Evolutionary conservation across 2,113 vertebrate genomes (phyloP).

Genomic region (Eretmochelys imbricata): DNA sequence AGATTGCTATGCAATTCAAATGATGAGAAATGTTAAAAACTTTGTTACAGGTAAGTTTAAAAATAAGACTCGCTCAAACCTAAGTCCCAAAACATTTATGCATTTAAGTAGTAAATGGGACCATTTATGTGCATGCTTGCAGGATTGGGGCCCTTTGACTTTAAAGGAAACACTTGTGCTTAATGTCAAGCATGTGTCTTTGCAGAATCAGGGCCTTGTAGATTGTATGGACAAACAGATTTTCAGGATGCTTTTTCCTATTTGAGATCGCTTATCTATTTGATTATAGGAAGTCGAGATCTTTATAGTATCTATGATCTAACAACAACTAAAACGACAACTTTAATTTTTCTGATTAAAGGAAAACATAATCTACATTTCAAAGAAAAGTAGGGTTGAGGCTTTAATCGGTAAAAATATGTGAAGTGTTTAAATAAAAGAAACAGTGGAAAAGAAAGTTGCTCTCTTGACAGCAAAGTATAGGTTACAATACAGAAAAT

Average conservation of each 20-base stretch:
- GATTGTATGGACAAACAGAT: not conserved
- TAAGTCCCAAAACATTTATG: not conserved
- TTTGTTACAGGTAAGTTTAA: not conserved
- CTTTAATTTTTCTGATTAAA: not conserved
- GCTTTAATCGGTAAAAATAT: not conserved
- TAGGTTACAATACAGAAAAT: not conserved
- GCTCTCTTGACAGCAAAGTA: not conserved
- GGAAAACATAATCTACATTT: not conserved
- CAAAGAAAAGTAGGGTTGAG: conserved; percentile 6
- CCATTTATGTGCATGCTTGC: too few relatives aligned
- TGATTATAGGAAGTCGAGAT: not conserved
- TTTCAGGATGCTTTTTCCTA: not conserved
- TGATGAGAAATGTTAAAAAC: not conserved
- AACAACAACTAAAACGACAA: not conserved
- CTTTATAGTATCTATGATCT: not conserved
- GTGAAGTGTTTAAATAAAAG: not conserved
- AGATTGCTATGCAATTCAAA: not conserved
- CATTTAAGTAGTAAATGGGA: not conserved
- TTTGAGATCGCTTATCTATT: not conserved
- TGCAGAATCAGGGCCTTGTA: not conserved
- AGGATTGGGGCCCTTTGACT: not conserved
- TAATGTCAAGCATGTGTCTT: not conserved
- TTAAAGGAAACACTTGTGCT: not conserved
- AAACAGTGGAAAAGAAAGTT: not conserved
- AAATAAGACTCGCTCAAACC: not conserved